Evolutionary conservation across 2,888 invertebrate genomes (phyloP), one percentile per base, ranked within the genome.

Genomic region (Leistus spinibarbis): DNA sequence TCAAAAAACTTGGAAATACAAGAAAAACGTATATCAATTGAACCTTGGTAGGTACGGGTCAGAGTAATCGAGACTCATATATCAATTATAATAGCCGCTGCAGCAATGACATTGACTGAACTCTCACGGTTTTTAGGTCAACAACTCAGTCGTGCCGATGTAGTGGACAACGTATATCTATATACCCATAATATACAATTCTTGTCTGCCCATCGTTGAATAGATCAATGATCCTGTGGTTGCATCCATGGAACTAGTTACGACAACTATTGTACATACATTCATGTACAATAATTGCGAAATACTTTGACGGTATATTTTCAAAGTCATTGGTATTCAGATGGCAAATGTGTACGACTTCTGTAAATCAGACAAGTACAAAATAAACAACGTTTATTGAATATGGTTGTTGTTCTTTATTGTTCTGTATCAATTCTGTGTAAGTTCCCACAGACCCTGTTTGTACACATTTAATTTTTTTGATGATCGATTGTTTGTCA

Each of bases 41-140:
- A 71, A 71, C 71, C 40, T 40, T 71, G 53, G 23, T 10, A 40
- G 62, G 71, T 71, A 64, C 19, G 64, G 64, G 22, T 71, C 54
- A 71, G n/a, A 63, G 57, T 66, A 72, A 66, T 72, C 66, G 65
- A 65, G 66, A 66, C 23, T 72, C 67, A 74, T 74, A 74, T 68
- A 74, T 74, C 74, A 74, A 68, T 74, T 68, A 68, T 74, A 74
- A 74, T 74, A 54, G 74, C 54, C 56, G 63, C 13, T 60, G 60
- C 60, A 74, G 74, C 74, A 74, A 68, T 74, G 74, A 74, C 74
- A 74, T 74, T 74, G 74, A 23, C 74, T 63, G 63, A 68, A 74
- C 74, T 74, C 74, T 68, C 74, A 74, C 74, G 74, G 74, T 74
- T 74, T 74, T 74, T 74, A 74, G 74, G 74, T 74, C 74, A 74